Evolutionary conservation across 2,113 vertebrate species (phyloP).

Genomic region (Nyctereutes procyonoides): DNA sequence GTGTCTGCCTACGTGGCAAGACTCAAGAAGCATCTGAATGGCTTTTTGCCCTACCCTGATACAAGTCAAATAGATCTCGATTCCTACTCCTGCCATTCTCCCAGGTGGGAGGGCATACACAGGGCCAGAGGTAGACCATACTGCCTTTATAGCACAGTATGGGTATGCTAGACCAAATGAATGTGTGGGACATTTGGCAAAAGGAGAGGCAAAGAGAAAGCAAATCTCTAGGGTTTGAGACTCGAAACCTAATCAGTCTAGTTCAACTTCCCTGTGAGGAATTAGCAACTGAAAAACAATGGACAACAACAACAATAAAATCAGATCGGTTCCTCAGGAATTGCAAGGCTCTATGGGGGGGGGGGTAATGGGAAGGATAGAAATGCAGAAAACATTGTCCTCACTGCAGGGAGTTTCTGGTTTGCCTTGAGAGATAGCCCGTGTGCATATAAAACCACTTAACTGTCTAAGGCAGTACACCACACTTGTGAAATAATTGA

Average conservation of each 20-base stretch:
- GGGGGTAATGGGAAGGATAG: neutral
- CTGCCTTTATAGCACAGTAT: neutral
- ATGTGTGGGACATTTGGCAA: neutral
- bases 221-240: neutral
- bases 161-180: neutral
- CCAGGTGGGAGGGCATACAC: neutral
- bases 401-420: neutral
- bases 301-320: neutral
- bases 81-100: neutral
- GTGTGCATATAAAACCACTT: neutral
- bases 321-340: neutral
- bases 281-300: neutral
- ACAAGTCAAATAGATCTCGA: neutral
- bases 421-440: neutral
- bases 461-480: neutral
- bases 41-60: constrained; percentile 18
- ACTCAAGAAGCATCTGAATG: constrained; percentile 28
- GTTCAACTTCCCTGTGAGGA: constrained; percentile 9
- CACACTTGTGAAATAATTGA: neutral
- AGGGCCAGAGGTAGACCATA: neutral
- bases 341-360: neutral
- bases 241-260: neutral
- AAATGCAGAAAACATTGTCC: neutral
- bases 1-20: neutral
- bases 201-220: constrained; percentile 19